Conservation (phyloP, 2,888 invertebrate species). For the Parnassius apollo region DNA sequence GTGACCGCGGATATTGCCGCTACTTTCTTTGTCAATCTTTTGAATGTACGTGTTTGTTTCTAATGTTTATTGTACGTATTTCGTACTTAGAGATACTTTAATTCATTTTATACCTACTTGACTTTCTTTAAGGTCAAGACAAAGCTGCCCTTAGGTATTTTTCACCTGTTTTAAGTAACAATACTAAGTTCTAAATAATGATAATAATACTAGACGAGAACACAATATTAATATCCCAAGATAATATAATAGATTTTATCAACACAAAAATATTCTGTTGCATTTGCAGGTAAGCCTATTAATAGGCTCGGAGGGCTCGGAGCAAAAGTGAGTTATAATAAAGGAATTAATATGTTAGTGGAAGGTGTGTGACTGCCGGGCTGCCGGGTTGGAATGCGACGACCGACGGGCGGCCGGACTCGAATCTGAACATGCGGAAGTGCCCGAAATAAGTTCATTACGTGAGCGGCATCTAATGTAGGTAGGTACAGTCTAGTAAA, state of each 20-base stretch:
- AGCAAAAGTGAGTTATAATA: constrained; percentile 34
- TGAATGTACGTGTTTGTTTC: constrained; percentile 19
- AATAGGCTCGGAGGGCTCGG: constrained; percentile 11
- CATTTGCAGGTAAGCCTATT: constrained; percentile 5
- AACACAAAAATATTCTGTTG: no score
- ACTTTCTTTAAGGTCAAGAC: neutral
- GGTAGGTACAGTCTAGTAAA: constrained; percentile 7
- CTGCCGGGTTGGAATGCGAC: constrained; percentile 56
- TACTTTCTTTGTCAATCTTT: constrained; percentile 61
- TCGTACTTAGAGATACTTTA: neutral
- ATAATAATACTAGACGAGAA: no score
- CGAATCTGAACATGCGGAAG: constrained; percentile 71
- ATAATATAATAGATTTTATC: no score
- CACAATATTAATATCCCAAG: no score
- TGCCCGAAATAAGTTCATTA: constrained; percentile 73
- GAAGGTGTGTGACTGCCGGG: constrained; percentile 41
- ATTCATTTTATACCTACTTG: neutral
- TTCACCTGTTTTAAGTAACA: neutral
- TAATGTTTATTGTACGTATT: constrained; percentile 6
- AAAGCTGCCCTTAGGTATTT: neutral
- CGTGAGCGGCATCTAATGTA: constrained; percentile 44
- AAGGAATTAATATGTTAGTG: constrained; percentile 28
- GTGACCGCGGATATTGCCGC: constrained; percentile 68
- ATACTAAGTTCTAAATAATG: no score
- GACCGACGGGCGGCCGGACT: constrained; percentile 52